Evolutionary conservation across 2,888 invertebrate species (phyloP).

Genomic region (Napeogenes sylphis): DNA sequence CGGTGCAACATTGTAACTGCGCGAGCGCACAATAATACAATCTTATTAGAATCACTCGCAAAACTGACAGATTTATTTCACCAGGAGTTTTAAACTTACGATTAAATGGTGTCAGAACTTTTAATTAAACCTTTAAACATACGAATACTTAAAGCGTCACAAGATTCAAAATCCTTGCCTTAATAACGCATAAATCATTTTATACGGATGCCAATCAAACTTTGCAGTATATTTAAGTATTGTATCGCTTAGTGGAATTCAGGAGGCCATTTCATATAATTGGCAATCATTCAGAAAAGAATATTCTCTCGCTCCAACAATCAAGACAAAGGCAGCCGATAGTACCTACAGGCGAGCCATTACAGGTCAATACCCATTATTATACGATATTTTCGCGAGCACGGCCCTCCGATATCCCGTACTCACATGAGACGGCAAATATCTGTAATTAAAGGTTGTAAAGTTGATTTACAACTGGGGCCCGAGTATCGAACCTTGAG

Average conservation of each 20-base stretch:
- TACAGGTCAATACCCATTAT: constrained; percentile 78
- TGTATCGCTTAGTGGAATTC: constrained; percentile 67
- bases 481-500: constrained; percentile 65
- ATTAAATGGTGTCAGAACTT: constrained; percentile 32
- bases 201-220: constrained; percentile 66
- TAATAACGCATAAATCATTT: constrained; percentile 70
- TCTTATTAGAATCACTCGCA: constrained; percentile 51
- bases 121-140: constrained; percentile 18
- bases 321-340: constrained; percentile 76
- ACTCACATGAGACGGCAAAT: constrained; percentile 75
- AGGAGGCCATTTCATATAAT: constrained; percentile 74
- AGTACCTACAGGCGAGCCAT: constrained; percentile 74
- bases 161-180: constrained; percentile 45
- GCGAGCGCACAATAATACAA: constrained; percentile 46
- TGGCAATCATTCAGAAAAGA: constrained; percentile 75
- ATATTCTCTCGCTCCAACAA: constrained; percentile 71
- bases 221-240: constrained; percentile 58
- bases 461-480: constrained; percentile 76
- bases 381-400: constrained; percentile 77
- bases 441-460: constrained; percentile 78
- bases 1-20: constrained; percentile 72
- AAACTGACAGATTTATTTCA: constrained; percentile 38
- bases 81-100: constrained; percentile 29
- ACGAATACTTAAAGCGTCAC: constrained; percentile 36
- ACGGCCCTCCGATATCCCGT: constrained; percentile 72